phyloP scores from a whole-genome alignment of 2,113 vertebrate species.

The Casuarius casuarius region DNA sequence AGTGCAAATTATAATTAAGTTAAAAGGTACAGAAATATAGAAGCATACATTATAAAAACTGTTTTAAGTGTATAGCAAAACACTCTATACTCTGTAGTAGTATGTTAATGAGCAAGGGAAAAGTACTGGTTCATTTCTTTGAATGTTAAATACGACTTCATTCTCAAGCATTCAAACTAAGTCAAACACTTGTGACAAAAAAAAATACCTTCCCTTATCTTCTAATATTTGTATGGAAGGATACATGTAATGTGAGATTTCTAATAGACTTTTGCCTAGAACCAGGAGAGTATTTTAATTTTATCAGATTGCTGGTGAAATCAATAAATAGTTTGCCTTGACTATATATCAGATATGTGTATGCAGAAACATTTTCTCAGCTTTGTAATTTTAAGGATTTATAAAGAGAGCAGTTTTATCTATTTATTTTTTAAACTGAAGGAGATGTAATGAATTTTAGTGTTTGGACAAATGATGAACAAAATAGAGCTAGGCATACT shows the following conservation, averaged over 20 bases:
- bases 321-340: constrained; percentile 18
- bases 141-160: background rate
- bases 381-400: constrained; percentile 56
- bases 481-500: background rate
- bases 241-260: background rate
- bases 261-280: background rate
- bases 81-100: background rate
- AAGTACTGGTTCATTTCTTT: background rate
- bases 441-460: background rate
- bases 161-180: background rate
- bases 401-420: background rate
- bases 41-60: background rate
- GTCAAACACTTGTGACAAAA: background rate
- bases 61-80: background rate
- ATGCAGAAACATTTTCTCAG: constrained; percentile 4
- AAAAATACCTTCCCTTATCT: background rate
- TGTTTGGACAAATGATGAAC: background rate
- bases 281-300: background rate
- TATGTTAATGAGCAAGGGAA: background rate
- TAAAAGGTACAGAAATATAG: background rate
- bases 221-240: background rate
- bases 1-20: background rate
- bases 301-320: background rate
- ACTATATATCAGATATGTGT: background rate
- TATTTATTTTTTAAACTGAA: constrained; percentile 13